Evolutionary conservation across 2,113 vertebrate genomes (phyloP), one percentile per base, ranked within the genome.

Genomic region (Emydocephalus ijimae): DNA sequence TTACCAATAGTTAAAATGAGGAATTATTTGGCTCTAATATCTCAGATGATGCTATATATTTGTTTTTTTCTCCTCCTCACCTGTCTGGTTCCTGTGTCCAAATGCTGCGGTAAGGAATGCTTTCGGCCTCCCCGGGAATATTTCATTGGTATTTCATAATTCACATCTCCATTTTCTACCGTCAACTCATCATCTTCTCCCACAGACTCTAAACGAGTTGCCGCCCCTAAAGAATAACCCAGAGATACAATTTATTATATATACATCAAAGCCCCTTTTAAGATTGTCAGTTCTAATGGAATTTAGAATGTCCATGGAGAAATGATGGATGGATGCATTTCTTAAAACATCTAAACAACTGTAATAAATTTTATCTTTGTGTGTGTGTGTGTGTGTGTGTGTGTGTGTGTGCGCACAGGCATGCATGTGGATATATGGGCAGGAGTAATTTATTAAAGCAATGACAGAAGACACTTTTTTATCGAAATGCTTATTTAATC

Each of bases 141-240:
- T 93, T 99, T 99, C 92, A 98, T 98, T 0, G 96, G 93, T 93
- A 96, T 96, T 64, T 98, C 98, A 0, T 96, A 96, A 95, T 96
- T 96, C 0, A 97, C 95, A 85, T 98, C 98, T 7, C 98, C 98
- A 0, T 98, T 98, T 95, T 98, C 98, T 94, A 99, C 98, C 8
- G 98, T 98, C 94, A 99, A 97, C 93, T 99, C 99, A 4, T 99
- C 99, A 0, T 99, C 98, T 95, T 99, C 99, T 50, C 99, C 99
- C 69, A 99, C 99, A 0, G 99, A 99, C 94, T 99, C 98, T 94
- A 99, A 96, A 3, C 98, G 98, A 88, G 97, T 98, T 92, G 97
- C 98, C 0, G 98, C 98, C 48, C 98, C 99, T 99, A 91, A 39
- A 52, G 54, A 89, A 94, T 69, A 93, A 14, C 94, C 87, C 69